Evolutionary conservation across 2,113 vertebrate species (phyloP).

Genomic region (Pampusana beccarii): DNA sequence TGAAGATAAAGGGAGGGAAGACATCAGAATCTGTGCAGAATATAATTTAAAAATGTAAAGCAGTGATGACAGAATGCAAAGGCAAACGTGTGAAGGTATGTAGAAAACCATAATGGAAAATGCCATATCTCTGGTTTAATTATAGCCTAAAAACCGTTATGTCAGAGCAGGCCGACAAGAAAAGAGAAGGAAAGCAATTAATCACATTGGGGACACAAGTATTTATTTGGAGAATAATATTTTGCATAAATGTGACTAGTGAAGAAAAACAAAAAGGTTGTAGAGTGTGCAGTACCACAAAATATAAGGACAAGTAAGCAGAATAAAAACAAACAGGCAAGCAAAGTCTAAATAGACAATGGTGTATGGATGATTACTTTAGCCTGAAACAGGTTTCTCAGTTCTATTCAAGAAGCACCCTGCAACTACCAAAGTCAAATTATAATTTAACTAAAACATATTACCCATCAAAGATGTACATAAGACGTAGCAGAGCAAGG

Average conservation of each 20-base stretch:
- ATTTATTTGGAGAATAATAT: conserved; percentile 25
- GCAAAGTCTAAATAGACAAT: not conserved
- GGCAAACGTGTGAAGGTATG: not conserved
- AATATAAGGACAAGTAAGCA: not conserved
- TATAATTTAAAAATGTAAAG: not conserved
- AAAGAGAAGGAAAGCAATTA: conserved; percentile 11
- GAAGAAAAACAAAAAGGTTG: conserved; percentile 4
- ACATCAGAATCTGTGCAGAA: not conserved
- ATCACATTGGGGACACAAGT: not conserved
- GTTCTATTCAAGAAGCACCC: not conserved
- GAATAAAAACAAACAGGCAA: conserved; percentile 22
- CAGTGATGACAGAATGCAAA: not conserved
- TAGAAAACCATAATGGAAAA: not conserved
- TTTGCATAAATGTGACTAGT: not conserved
- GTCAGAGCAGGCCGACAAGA: not conserved
- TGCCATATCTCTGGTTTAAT: conserved; percentile 11
- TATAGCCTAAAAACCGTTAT: conserved; percentile 1
- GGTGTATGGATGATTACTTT: not conserved
- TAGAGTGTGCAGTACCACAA: not conserved
- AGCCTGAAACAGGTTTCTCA: not conserved
- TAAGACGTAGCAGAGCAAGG: not conserved
- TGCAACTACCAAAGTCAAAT: not conserved
- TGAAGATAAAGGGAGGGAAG: not conserved
- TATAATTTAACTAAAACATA: not conserved
- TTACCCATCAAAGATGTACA: not conserved